Conservation (phyloP, 1,140 invertebrate genomes). For the Hyles euphorbiae region DNA sequence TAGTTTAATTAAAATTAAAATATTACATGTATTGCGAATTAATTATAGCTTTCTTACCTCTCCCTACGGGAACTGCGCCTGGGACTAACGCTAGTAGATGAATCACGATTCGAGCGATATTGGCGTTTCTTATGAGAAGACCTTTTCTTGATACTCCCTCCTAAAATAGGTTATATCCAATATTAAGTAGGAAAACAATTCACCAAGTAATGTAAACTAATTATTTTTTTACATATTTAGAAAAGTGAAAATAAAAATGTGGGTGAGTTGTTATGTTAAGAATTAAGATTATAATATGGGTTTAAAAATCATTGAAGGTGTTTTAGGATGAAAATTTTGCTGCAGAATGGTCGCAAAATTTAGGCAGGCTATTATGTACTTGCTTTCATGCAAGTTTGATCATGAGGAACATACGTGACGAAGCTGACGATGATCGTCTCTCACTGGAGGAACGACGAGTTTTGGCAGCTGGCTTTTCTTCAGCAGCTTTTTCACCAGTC, state of each 20-base stretch:
- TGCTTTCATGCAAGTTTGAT: no score
- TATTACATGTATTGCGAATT: no score
- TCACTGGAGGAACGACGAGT: constrained; percentile 47
- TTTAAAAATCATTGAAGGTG: no score
- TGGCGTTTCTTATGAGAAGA: constrained; percentile 79
- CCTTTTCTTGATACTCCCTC: constrained; percentile 60
- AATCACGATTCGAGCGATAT: constrained; percentile 90
- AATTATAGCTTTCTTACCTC: constrained; percentile 37
- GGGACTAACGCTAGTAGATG: constrained; percentile 79
- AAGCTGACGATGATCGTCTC: constrained; percentile 55
- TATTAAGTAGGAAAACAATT: neutral
- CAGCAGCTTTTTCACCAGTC: constrained; percentile 36
- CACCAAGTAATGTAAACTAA: no score
- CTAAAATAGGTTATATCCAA: constrained; percentile 19
- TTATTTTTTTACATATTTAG: no score
- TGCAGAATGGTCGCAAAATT: no score
- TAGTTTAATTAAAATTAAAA: no score
- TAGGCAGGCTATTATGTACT: no score
- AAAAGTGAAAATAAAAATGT: no score
- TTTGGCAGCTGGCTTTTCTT: constrained; percentile 53
- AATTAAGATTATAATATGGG: no score
- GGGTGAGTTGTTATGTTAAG: no score
- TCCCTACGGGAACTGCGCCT: constrained; percentile 67
- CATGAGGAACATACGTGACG: constrained; percentile 49
- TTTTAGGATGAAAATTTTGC: no score